Conservation (phyloP, 92 coral and sea anemone species). For the Pocillopora meandrina region DNA sequence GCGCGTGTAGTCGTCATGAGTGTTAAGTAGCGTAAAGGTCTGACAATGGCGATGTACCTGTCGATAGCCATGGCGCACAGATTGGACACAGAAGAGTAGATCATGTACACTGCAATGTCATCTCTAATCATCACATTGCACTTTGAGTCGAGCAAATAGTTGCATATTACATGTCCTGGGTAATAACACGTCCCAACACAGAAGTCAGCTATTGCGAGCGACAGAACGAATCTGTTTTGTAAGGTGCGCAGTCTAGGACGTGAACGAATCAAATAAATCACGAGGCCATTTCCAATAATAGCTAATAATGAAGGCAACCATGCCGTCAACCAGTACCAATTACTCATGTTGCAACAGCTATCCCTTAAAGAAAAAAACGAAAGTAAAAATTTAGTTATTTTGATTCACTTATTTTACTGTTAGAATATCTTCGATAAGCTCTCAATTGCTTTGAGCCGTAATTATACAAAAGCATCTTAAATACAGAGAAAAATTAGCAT, state of each 20-base stretch:
- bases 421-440: too few relatives aligned
- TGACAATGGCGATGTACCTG: slow-evolving; percentile 35
- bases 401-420: too few relatives aligned
- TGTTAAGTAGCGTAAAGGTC: slow-evolving; percentile 15
- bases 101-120: slow-evolving; percentile 12
- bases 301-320: slow-evolving; percentile 33
- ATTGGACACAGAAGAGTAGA: slow-evolving; percentile 20
- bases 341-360: neutral
- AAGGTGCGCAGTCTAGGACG: slow-evolving; percentile 19
- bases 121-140: slow-evolving; percentile 14
- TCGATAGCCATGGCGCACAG: slow-evolving; percentile 35
- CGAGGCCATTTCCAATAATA: slow-evolving; percentile 19
- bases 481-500: too few relatives aligned
- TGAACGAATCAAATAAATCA: slow-evolving; percentile 18
- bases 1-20: slow-evolving; percentile 19
- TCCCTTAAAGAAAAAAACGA: too few relatives aligned
- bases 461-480: too few relatives aligned
- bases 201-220: slow-evolving; percentile 40
- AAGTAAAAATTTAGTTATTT: too few relatives aligned
- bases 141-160: slow-evolving; percentile 3
- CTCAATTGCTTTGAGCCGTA: too few relatives aligned
- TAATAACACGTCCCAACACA: slow-evolving; percentile 24
- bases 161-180: slow-evolving; percentile 29
- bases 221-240: slow-evolving; percentile 25
- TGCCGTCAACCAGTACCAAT: slow-evolving; percentile 24